phyloP scores from a whole-genome alignment of 2,113 vertebrate genomes.

The Anseranas semipalmata region DNA sequence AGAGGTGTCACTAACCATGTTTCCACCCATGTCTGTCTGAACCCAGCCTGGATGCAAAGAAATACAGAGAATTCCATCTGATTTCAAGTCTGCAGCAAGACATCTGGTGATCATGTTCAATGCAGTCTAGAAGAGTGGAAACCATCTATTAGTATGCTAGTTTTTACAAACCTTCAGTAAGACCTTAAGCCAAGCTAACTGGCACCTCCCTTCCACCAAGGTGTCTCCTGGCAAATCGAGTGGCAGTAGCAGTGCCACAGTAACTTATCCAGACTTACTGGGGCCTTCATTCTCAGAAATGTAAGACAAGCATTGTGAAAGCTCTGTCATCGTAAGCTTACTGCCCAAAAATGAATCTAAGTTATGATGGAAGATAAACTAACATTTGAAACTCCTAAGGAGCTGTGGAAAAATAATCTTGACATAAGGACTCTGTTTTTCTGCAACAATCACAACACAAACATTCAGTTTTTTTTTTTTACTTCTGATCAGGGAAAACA shows the following conservation, averaged over 20 bases:
- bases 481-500: constrained; percentile 33
- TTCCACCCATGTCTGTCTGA: constrained; percentile 77
- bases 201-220: background rate
- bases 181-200: background rate
- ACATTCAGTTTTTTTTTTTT: background rate
- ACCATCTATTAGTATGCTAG: background rate
- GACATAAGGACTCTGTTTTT: constrained; percentile 43
- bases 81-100: constrained; percentile 72
- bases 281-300: background rate
- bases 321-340: background rate
- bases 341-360: background rate
- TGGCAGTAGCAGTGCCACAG: background rate
- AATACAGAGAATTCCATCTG: constrained; percentile 73
- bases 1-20: constrained; percentile 41
- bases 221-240: background rate
- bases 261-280: background rate
- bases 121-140: constrained; percentile 56
- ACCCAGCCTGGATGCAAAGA: constrained; percentile 80
- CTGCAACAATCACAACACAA: constrained; percentile 21
- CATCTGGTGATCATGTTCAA: constrained; percentile 80
- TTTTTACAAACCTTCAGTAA: background rate
- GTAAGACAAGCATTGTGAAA: background rate
- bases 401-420: constrained; percentile 10
- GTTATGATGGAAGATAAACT: background rate
- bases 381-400: background rate